Evolutionary conservation across 2,888 invertebrate species (phyloP).

Genomic region (Pandemis heparana): DNA sequence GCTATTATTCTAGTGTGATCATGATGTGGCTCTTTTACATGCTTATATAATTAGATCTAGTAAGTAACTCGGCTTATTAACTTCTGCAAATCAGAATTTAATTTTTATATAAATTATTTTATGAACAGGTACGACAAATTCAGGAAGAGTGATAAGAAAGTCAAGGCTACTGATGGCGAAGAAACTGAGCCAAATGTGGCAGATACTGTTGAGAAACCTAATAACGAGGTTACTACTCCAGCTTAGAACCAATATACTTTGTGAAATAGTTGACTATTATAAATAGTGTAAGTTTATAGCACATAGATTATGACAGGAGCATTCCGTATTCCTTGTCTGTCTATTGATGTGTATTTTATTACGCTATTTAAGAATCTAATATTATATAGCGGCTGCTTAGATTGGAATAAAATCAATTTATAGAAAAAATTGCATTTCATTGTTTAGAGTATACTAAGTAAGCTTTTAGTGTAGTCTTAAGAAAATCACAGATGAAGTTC

Average conservation of each 20-base stretch:
- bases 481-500: slow-evolving; percentile 3
- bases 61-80: background rate
- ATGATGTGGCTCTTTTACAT: slow-evolving; percentile 7
- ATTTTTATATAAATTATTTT: slow-evolving; percentile 37
- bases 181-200: slow-evolving; percentile 67
- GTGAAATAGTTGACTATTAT: no score
- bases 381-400: background rate
- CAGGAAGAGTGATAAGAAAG: slow-evolving; percentile 87
- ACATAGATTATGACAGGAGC: slow-evolving; percentile 18
- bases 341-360: background rate
- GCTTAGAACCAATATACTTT: slow-evolving; percentile 52
- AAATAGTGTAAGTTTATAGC: background rate
- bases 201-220: slow-evolving; percentile 70
- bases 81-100: background rate
- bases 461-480: slow-evolving; percentile 17
- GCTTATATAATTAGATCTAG: background rate
- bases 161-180: slow-evolving; percentile 73
- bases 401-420: slow-evolving; percentile 3
- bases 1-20: background rate
- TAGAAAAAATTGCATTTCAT: slow-evolving; percentile 32
- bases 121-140: slow-evolving; percentile 87
- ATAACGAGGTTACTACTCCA: slow-evolving; percentile 65
- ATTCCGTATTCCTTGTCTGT: slow-evolving; percentile 30
- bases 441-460: slow-evolving; percentile 6
- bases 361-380: no score